phyloP scores from a whole-genome alignment of 2,113 vertebrate genomes.

The Scomber colias region DNA sequence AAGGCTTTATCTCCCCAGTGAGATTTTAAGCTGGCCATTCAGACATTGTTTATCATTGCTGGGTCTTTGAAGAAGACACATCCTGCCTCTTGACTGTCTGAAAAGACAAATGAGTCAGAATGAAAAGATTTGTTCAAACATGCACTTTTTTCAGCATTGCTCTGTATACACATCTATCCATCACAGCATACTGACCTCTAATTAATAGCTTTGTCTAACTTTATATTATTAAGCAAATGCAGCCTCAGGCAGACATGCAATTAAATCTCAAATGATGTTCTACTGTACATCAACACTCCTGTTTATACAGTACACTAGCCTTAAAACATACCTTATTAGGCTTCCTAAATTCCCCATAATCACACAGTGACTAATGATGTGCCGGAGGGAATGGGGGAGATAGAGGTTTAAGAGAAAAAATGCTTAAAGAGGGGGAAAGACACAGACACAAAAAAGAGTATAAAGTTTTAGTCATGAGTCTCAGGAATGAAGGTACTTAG shows the following conservation, averaged over 20 bases:
- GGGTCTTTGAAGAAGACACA: conserved; percentile 69
- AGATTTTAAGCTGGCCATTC: conserved; percentile 48
- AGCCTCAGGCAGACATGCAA: conserved; percentile 20
- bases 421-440: background rate
- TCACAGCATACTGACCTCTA: conserved; percentile 28
- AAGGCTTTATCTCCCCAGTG: conserved; percentile 37
- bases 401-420: conserved; percentile 20
- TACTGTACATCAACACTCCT: conserved; percentile 11
- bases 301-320: background rate
- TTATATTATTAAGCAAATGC: conserved; percentile 19
- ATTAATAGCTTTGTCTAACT: conserved; percentile 34
- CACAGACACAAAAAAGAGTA: background rate
- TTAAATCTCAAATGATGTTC: conserved; percentile 45
- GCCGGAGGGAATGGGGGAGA: conserved; percentile 1
- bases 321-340: conserved; percentile 37
- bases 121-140: conserved; percentile 1
- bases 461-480: background rate
- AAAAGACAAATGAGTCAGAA: conserved; percentile 37
- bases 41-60: conserved; percentile 72
- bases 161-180: background rate
- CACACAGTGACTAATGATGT: conserved; percentile 36
- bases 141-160: background rate
- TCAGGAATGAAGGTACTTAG: background rate
- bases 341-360: conserved; percentile 50
- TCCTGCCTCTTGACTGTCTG: conserved; percentile 63